Evolutionary conservation across 2,113 vertebrate genomes (phyloP), one percentile per base, ranked within the genome.

Genomic region (Eidolon helvum): DNA sequence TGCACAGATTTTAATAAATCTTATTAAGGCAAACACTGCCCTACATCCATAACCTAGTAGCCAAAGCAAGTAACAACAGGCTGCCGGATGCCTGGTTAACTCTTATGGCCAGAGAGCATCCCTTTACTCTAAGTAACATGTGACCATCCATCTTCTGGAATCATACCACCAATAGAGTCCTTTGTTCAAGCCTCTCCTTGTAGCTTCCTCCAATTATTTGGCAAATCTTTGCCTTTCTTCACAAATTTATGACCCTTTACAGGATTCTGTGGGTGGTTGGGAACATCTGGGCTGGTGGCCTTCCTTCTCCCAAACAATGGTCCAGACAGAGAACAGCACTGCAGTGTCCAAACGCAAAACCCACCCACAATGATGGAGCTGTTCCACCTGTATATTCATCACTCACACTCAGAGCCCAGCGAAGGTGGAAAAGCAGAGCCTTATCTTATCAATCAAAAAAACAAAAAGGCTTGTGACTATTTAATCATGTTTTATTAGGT

Each of bases 241-340:
- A 97, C 97, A 97, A 98, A 97, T 98, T 97, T 98, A 98, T 98
- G 97, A 86, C 92, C 97, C 82, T 95, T 98, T 97, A 97, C 55
- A 68, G 72, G 80, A 93, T 98, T 98, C 98, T 95, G 94, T 96
- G 97, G 96, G 97, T 98, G 98, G 96, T 85, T 98, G 50, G 71
- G 96, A 98, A 97, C 98, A 98, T 98, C 98, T 98, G 98, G 96
- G 93, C 61, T 91, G 40, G 95, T 90, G 75, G 92, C 91, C 94
- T 97, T 95, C 90, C 83, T 90, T 87, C 61, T 15, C 3, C 57
- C 2, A 16, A 93, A 96, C 91, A 95, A 96, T 79, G 91, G 71
- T 1, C 33, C 69, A 78, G 84, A 75, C 80, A 6, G 83, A 83
- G 80, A 94, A 92, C 22, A 59, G 33, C 0, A 0, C n/a, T 59